phyloP scores from a whole-genome alignment of 2,888 invertebrate genomes.

The Cataglyphis rosenhaueri region DNA sequence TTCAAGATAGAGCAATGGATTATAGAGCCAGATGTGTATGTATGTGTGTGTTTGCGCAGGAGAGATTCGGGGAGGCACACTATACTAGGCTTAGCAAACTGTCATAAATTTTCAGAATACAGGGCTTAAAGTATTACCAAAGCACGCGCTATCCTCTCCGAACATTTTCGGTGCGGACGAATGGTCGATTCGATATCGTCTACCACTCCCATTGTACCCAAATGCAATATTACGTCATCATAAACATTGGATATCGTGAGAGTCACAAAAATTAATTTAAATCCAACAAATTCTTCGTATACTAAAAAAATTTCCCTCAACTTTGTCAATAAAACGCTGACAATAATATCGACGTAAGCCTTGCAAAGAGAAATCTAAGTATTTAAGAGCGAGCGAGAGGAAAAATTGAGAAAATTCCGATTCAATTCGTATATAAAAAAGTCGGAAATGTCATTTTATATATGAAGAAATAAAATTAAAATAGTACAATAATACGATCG shows the following conservation, averaged over 20 bases:
- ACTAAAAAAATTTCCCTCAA: neutral
- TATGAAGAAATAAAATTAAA: neutral
- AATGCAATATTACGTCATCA: slow-evolving; percentile 4
- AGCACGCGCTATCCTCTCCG: slow-evolving; percentile 62
- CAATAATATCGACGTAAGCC: neutral
- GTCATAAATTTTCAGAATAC: slow-evolving; percentile 78
- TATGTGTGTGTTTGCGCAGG: slow-evolving; percentile 69
- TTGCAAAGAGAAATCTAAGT: neutral
- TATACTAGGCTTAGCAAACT: slow-evolving; percentile 79
- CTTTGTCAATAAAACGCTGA: neutral
- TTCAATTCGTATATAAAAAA: neutral
- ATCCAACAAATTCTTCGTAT: neutral
- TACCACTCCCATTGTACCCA: neutral
- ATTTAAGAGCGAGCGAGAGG: neutral
- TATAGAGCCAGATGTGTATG: slow-evolving; percentile 54
- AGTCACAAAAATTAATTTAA: neutral
- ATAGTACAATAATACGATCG: neutral
- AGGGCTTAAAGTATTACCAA: slow-evolving; percentile 70
- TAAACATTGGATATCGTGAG: neutral
- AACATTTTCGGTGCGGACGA: slow-evolving; percentile 42
- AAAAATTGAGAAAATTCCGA: neutral
- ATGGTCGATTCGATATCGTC: slow-evolving; percentile 39
- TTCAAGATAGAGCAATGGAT: slow-evolving; percentile 53
- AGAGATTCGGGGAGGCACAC: slow-evolving; percentile 77
- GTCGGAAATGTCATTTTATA: neutral